These are phyloP conservation scores for Strix uralensis DNA, from an alignment of 2,113 vertebrate species.

Conservation along the genomic window DNA sequence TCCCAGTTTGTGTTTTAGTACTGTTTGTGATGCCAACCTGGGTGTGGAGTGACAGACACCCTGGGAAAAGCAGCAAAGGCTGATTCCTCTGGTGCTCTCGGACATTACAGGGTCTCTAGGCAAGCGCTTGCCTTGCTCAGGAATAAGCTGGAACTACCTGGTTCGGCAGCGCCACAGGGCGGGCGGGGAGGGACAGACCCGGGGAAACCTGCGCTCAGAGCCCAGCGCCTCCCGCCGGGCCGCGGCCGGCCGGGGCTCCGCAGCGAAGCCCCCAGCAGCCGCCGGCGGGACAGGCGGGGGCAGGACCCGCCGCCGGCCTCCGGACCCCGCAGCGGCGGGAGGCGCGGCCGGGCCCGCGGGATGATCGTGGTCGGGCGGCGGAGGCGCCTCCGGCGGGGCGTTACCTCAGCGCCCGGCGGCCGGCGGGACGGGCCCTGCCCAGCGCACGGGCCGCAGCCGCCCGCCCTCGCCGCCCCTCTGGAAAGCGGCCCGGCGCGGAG, in stretches of 20 bases:
- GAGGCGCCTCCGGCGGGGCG: neutral
- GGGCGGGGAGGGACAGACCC: neutral
- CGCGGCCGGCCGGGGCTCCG: no score
- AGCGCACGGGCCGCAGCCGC: no score
- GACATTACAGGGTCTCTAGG: neutral
- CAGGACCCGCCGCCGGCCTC: no score
- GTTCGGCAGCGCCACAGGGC: neutral
- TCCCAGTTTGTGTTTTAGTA: neutral
- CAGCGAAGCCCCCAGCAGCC: neutral
- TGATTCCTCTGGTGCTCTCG: neutral
- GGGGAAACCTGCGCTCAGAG: neutral
- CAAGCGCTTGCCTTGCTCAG: neutral
- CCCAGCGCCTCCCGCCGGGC: no score
- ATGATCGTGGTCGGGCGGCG: no score
- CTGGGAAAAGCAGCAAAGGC: neutral
- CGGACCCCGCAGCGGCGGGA: neutral
- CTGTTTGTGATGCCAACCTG: no score
- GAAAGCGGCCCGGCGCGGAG: no score
- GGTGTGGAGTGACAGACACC: neutral
- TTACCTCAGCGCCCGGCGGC: neutral
- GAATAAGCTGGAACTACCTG: neutral
- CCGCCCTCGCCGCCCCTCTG: no score
- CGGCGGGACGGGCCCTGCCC: no score
- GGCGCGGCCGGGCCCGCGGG: neutral
- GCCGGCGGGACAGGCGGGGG: no score